Evolutionary conservation across 1,140 invertebrate species (phyloP).

Genomic region (Heliconius congener): DNA sequence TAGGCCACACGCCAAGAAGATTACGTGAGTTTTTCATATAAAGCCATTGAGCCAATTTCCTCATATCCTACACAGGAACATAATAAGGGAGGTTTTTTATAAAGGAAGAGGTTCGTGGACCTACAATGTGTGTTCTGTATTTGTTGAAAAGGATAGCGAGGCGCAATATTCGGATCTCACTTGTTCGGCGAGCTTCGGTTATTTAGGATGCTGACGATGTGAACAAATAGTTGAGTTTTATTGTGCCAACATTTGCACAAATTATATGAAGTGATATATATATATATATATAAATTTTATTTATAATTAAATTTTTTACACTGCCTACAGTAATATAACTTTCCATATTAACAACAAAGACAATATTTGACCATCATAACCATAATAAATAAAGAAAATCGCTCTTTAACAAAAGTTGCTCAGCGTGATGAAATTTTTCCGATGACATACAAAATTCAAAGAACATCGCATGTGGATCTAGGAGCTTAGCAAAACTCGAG

Average conservation of each 20-base stretch:
- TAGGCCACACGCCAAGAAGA: constrained; percentile 65
- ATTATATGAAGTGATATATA: constrained; percentile 25
- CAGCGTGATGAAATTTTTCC: too few relatives aligned
- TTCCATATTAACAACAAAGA: too few relatives aligned
- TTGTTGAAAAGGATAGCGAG: constrained; percentile 64
- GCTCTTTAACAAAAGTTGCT: too few relatives aligned
- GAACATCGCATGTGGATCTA: too few relatives aligned
- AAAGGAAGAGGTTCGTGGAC: constrained; percentile 71
- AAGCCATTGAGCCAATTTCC: constrained; percentile 80
- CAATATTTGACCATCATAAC: too few relatives aligned
- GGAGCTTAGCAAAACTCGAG: too few relatives aligned
- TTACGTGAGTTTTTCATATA: constrained; percentile 79
- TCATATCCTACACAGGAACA: constrained; percentile 75
- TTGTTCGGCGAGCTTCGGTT: constrained; percentile 61
- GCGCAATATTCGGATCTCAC: constrained; percentile 63
- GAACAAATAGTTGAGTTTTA: constrained; percentile 60
- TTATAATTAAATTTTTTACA: too few relatives aligned
- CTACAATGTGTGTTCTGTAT: constrained; percentile 69
- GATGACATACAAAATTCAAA: too few relatives aligned
- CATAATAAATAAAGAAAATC: too few relatives aligned
- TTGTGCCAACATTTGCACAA: constrained; percentile 37
- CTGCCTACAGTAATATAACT: too few relatives aligned
- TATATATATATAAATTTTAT: too few relatives aligned
- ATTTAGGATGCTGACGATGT: constrained; percentile 62
- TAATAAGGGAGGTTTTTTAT: constrained; percentile 77